These are phyloP conservation scores for Laspeyria flexula DNA, from an alignment of 2,888 invertebrate genomes.

Conservation along the genomic window DNA sequence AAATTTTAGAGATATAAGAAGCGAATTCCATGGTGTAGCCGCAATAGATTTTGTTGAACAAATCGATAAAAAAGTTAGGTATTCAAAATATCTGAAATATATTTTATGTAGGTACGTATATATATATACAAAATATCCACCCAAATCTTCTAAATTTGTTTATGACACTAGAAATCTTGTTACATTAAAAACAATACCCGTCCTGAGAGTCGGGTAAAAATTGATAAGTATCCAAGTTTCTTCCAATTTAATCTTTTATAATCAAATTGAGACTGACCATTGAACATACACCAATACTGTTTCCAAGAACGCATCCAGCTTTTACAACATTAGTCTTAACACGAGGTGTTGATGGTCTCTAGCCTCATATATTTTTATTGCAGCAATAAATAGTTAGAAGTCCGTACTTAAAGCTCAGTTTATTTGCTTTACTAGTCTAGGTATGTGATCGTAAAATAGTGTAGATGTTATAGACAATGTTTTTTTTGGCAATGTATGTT, in stretches of 20 bases:
- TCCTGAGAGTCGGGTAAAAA: too few species aligned
- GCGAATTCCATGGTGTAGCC: too few species aligned
- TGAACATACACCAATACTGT: not conserved
- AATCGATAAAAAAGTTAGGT: too few species aligned
- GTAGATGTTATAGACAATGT: too few species aligned
- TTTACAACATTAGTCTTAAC: constrained; percentile 3
- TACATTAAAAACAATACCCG: not conserved
- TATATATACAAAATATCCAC: too few species aligned
- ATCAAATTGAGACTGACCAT: not conserved
- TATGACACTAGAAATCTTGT: not conserved
- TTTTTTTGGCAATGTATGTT: too few species aligned
- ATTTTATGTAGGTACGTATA: too few species aligned
- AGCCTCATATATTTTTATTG: constrained; percentile 24
- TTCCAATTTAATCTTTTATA: not conserved
- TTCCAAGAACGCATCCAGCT: not conserved
- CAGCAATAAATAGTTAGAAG: constrained; percentile 22
- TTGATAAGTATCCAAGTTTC: not conserved
- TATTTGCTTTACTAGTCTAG: constrained; percentile 2
- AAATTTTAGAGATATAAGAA: too few species aligned
- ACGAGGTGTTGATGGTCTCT: constrained; percentile 20
- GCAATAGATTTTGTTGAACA: too few species aligned
- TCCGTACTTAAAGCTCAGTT: constrained; percentile 5
- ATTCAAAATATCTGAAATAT: too few species aligned
- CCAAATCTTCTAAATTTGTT: too few species aligned
- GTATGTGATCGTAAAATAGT: too few species aligned